A percentile compares a stretch with the other conserved stretches of the same genome.
These are phyloP conservation scores for Urophycis tenuis DNA, from an alignment of 2,797 vertebrate genomes.

Conservation along the genomic window DNA sequence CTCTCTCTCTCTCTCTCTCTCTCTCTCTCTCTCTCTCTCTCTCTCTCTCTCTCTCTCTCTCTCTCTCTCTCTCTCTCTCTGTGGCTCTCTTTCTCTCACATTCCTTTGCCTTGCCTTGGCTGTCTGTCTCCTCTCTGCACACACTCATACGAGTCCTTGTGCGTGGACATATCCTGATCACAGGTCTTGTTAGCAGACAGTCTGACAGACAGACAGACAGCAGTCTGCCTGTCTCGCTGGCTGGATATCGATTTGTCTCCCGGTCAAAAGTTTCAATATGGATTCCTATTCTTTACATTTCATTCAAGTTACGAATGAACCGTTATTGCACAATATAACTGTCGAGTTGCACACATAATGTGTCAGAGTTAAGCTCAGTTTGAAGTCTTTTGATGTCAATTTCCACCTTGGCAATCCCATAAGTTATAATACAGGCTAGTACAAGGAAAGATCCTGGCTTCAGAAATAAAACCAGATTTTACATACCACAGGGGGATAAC, in stretches of 20 bases:
- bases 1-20: no score
- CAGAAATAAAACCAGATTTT: background rate
- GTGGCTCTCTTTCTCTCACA: background rate
- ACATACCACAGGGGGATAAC: background rate
- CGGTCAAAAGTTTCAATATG: background rate
- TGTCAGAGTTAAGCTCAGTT: background rate
- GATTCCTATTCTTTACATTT: background rate
- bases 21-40: no score
- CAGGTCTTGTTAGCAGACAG: constrained; percentile 29
- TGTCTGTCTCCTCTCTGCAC: constrained; percentile 1
- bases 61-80: background rate
- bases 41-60: no score
- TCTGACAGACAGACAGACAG: no score
- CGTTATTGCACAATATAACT: background rate
- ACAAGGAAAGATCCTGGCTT: background rate
- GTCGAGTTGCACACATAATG: background rate
- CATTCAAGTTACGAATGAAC: background rate
- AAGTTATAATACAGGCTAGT: background rate
- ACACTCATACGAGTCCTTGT: constrained; percentile 28
- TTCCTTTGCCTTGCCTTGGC: background rate
- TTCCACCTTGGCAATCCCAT: background rate
- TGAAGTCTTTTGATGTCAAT: background rate
- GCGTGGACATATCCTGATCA: constrained; percentile 31
- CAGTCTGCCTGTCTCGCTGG: background rate
- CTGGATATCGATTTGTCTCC: background rate